Percentiles rank a stretch among this genome's conserved stretches.
Evolutionary conservation across 2,113 vertebrate species (phyloP).

Genomic region (Pseudolaguvia tuberculata): DNA sequence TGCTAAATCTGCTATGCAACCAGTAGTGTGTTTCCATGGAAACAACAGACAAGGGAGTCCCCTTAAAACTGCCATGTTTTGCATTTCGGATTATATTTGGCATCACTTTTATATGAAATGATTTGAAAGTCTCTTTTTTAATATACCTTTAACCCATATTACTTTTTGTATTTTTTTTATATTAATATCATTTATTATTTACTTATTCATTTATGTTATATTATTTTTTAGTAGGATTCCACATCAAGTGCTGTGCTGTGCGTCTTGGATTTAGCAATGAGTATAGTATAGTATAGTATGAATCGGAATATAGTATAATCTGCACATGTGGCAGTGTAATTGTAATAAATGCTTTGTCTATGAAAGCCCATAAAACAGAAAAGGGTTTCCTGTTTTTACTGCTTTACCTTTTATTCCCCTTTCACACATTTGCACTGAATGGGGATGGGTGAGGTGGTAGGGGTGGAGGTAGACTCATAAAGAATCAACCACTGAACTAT

Average conservation of each 20-base stretch:
- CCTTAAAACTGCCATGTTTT: neutral
- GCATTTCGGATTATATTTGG: neutral
- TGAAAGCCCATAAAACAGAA: neutral
- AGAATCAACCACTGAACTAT: constrained; percentile 63
- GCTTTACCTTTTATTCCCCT: constrained; percentile 6
- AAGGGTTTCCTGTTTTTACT: neutral
- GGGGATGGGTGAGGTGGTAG: too few relatives aligned
- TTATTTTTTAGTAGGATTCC: too few relatives aligned
- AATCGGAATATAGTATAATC: neutral
- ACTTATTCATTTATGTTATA: too few relatives aligned
- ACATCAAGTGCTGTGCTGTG: too few relatives aligned
- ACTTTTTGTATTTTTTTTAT: too few relatives aligned
- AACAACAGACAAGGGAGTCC: constrained; percentile 15
- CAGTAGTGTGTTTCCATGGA: constrained; percentile 31
- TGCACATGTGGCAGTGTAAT: neutral
- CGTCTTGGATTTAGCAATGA: too few relatives aligned
- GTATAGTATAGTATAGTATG: too few relatives aligned
- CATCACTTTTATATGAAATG: neutral
- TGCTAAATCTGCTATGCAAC: neutral
- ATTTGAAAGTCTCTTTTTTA: too few relatives aligned
- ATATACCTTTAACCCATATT: too few relatives aligned
- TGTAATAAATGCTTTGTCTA: neutral
- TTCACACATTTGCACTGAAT: neutral
- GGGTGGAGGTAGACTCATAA: constrained; percentile 46
- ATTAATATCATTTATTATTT: too few relatives aligned